Base-by-base conservation (phyloP, 2,113 vertebrate genomes). In the Puntigrus tetrazona region DNA sequence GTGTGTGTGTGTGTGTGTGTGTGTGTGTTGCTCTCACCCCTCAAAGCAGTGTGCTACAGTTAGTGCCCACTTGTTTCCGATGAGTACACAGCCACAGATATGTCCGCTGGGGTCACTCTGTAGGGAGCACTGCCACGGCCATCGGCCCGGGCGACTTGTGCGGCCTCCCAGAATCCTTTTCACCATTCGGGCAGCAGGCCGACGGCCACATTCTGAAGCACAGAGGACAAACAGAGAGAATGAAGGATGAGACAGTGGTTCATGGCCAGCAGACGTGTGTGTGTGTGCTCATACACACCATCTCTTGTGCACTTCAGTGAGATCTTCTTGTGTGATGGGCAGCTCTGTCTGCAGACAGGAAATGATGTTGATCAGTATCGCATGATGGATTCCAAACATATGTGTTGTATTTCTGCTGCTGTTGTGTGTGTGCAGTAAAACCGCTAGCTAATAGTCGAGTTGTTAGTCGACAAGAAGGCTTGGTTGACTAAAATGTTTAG, bases 101-200 rank as follows among this genome's bases (percentile, higher is more conserved):
- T 99, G 97, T 0, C 96, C 97, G 1, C 97, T 97, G 43, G 95
- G 94, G 0, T 96, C 95, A 1, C 95, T 98, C 94, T 99, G 98
- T 88, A 99, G 93, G 1, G 98, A 99, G 86, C 98, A 98, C 82
- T 99, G 98, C 98, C 98, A 99, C 0, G 97, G 98, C 98, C 98
- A 99, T 0, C 96, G 94, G 10, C 98, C 98, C 0, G 93, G 95
- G 0, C 97, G 95, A 7, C 97, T 97, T 0, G 97, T 97, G 7
- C 96, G 92, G 0, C 98, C 98, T 0, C 98, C 98, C 0, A 99
- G 95, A 86, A 99, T 97, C 91, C 98, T 94, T 91, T 97, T 99
- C 92, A 85, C 95, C 95, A 98, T 93, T 67, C 96, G 94, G 0
- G 92, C 94, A 2, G 95, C 95, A 2, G 95, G 95, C 3, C 96